A percentile compares a stretch with the other conserved stretches of the same genome.
phyloP scores from a whole-genome alignment of 2,113 vertebrate genomes.

The Tylochromis polylepis region DNA sequence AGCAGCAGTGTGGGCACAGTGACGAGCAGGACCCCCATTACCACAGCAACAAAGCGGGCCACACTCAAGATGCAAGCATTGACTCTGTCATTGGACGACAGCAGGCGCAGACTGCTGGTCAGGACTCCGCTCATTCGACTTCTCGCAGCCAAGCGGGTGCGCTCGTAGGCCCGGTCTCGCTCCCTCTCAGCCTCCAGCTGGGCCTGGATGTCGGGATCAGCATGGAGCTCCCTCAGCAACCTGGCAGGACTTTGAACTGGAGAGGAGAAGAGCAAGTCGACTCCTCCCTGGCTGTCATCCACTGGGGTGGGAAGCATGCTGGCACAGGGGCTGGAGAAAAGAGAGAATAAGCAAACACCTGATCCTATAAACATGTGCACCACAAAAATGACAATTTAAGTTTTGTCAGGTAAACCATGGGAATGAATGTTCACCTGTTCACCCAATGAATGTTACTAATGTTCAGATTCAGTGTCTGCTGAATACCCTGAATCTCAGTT shows the following conservation, averaged over 20 bases:
- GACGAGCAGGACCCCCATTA: slow-evolving; percentile 75
- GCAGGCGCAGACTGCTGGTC: slow-evolving; percentile 78
- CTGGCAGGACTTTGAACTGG: slow-evolving; percentile 82
- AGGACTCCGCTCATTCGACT: slow-evolving; percentile 64
- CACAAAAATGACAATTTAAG: not conserved
- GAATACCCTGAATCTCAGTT: not conserved
- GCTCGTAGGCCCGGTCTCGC: slow-evolving; percentile 82
- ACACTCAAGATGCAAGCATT: slow-evolving; percentile 86
- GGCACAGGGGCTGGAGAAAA: slow-evolving; percentile 79
- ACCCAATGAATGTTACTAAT: not conserved
- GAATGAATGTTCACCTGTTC: not conserved
- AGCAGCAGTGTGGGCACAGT: slow-evolving; percentile 80
- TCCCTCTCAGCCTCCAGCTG: slow-evolving; percentile 87
- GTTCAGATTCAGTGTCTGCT: not conserved
- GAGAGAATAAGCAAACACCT: not conserved
- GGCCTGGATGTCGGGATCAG: slow-evolving; percentile 86
- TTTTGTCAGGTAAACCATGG: not conserved
- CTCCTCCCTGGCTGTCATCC: slow-evolving; percentile 81
- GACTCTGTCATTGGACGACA: slow-evolving; percentile 82
- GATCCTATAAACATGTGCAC: not conserved
- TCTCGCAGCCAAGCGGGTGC: slow-evolving; percentile 76
- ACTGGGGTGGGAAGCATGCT: slow-evolving; percentile 91
- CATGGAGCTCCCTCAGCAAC: slow-evolving; percentile 82
- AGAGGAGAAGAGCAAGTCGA: slow-evolving; percentile 89
- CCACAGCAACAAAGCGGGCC: slow-evolving; percentile 84